Evolutionary conservation across 2,888 invertebrate genomes (phyloP), one percentile per base, ranked within the genome.

Genomic region (Pseudanteris insignis): DNA sequence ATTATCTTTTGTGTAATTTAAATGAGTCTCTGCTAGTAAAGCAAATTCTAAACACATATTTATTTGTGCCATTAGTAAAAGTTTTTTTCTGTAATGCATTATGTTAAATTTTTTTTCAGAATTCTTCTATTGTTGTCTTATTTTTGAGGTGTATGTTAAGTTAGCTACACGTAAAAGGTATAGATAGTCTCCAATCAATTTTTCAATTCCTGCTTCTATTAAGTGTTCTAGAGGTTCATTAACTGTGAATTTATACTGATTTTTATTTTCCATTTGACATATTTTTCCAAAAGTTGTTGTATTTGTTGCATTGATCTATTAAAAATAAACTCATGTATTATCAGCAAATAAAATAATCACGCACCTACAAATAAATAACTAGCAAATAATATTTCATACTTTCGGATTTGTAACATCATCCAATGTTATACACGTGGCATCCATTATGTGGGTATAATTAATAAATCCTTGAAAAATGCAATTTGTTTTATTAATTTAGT

Each of bases 161-260:
- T 67, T 67, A 10, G 69, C 60, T 40, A 65, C 69, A 18, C 65
- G 40, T 14, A 78, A 55, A 34, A 77, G 60, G 9, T 72, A 71
- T 14, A 57, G 64, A 13, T 76, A 77, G 55, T 78, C 76, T 28
- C 68, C 69, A 7, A 43, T 65, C 25, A 78, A 61, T 62, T 78
- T 78, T 37, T 74, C 68, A 14, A 77, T 64, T 41, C 77, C 77
- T 50, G 73, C 69, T 30, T 78, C 75, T 13, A 76, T 61, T 1
- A 74, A 47, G 30, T 74, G 63, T 64, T 78, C 74, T 41, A 78
- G 63, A 1, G 75, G 70, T 29, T 74, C 55, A 63, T 68, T 67
- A 43, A 68, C 70, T n/a, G 62, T 58, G 8, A 74, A 50, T 34
- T 48, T 60, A 2, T 38, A n/a, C 11, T 33, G 33, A n/a, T 34